These are phyloP conservation scores for Pelodiscus sinensis DNA, from an alignment of 2,113 vertebrate species.

Conservation along the genomic window DNA sequence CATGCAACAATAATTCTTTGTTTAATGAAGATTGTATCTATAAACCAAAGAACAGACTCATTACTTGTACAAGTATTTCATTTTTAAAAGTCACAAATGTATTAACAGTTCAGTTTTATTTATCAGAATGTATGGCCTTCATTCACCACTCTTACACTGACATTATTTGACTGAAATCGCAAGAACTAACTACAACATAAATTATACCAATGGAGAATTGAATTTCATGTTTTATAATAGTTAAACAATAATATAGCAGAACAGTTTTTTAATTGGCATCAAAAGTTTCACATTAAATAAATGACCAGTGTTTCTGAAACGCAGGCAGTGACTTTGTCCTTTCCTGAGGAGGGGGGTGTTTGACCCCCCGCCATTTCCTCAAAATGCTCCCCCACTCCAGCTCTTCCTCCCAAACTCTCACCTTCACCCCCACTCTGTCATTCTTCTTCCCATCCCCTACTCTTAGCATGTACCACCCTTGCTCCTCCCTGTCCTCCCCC, in stretches of 20 bases:
- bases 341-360: no score
- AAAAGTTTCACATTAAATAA: not conserved
- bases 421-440: no score
- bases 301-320: not conserved
- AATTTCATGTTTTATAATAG: not conserved
- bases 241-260: not conserved
- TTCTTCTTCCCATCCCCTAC: no score
- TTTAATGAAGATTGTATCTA: not conserved
- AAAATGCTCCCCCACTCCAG: no score
- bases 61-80: not conserved
- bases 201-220: not conserved
- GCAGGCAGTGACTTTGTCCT: no score
- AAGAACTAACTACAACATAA: not conserved
- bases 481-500: no score
- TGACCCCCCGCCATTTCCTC: no score
- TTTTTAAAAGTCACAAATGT: not conserved
- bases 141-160: not conserved
- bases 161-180: not conserved
- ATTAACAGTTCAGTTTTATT: not conserved
- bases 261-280: not conserved
- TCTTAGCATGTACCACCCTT: no score
- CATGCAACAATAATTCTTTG: not conserved
- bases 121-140: not conserved
- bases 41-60: not conserved
- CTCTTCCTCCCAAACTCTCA: no score